phyloP scores from a whole-genome alignment of 2,888 invertebrate genomes.

The Autographa pulchrina region DNA sequence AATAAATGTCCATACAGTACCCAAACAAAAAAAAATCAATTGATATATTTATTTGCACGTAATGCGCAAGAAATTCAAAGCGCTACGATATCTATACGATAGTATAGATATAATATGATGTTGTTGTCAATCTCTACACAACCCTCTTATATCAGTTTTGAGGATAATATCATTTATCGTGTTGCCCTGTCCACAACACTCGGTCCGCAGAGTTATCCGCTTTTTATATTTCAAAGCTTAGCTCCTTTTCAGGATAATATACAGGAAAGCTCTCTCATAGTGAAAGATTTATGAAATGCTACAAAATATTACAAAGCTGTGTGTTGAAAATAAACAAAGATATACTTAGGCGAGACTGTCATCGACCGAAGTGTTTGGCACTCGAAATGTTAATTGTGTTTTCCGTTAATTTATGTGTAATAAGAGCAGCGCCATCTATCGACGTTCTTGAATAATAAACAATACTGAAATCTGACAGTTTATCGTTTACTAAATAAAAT shows the following conservation, averaged over 20 bases:
- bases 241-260: slow-evolving; percentile 38
- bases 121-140: slow-evolving; percentile 47
- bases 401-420: slow-evolving; percentile 38
- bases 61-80: not conserved
- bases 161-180: slow-evolving; percentile 60
- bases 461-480: not conserved
- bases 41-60: not conserved
- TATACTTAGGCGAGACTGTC: slow-evolving; percentile 37
- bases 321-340: slow-evolving; percentile 31
- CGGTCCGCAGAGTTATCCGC: slow-evolving; percentile 47
- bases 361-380: slow-evolving; percentile 32
- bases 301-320: slow-evolving; percentile 27
- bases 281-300: slow-evolving; percentile 49
- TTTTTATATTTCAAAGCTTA: slow-evolving; percentile 60
- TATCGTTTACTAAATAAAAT: not conserved
- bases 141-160: slow-evolving; percentile 52
- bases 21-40: not conserved
- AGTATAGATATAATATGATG: slow-evolving; percentile 31
- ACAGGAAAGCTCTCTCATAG: slow-evolving; percentile 44
- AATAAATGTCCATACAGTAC: not conserved
- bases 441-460: slow-evolving; percentile 14
- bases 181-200: slow-evolving; percentile 58
- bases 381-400: slow-evolving; percentile 50
- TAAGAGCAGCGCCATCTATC: slow-evolving; percentile 35
- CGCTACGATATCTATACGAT: not conserved